These are phyloP conservation scores for Dendrolimus pini DNA, from an alignment of 2,888 invertebrate genomes.

Conservation along the genomic window DNA sequence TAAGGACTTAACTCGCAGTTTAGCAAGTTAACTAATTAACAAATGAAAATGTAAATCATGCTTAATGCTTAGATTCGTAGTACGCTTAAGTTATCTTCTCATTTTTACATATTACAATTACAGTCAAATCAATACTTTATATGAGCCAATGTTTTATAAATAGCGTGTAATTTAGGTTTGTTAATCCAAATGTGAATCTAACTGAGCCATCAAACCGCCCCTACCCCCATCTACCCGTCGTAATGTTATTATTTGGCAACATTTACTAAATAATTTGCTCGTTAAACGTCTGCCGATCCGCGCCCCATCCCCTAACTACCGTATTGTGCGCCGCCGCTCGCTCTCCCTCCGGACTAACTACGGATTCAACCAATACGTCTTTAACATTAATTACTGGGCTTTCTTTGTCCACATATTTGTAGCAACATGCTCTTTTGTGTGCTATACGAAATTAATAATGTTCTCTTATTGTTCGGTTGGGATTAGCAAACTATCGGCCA, in stretches of 20 bases:
- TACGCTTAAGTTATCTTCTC: too few relatives aligned
- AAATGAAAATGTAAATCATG: too few relatives aligned
- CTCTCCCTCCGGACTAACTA: slow-evolving; percentile 53
- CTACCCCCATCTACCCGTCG: slow-evolving; percentile 41
- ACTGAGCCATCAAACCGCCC: slow-evolving; percentile 5
- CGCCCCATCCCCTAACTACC: slow-evolving; percentile 60
- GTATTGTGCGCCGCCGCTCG: slow-evolving; percentile 53
- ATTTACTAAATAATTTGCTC: slow-evolving; percentile 76
- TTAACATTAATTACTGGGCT: slow-evolving; percentile 60
- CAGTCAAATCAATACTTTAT: too few relatives aligned
- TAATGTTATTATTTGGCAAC: slow-evolving; percentile 76
- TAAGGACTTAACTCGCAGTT: too few relatives aligned
- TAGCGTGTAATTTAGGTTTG: too few relatives aligned
- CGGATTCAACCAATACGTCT: slow-evolving; percentile 60
- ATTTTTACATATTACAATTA: too few relatives aligned
- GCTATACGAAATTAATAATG: slow-evolving; percentile 59
- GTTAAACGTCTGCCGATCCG: slow-evolving; percentile 69
- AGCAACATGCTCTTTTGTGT: slow-evolving; percentile 66
- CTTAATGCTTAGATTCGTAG: too few relatives aligned
- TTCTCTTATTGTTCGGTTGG: slow-evolving; percentile 33
- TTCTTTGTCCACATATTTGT: slow-evolving; percentile 64
- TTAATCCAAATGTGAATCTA: background rate
- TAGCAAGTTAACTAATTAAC: too few relatives aligned
- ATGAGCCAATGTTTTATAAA: too few relatives aligned
- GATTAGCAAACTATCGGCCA: slow-evolving; percentile 52